These are phyloP conservation scores for Leptinotarsa peninsularis DNA, from an alignment of 2,888 invertebrate species.

Conservation along the genomic window DNA sequence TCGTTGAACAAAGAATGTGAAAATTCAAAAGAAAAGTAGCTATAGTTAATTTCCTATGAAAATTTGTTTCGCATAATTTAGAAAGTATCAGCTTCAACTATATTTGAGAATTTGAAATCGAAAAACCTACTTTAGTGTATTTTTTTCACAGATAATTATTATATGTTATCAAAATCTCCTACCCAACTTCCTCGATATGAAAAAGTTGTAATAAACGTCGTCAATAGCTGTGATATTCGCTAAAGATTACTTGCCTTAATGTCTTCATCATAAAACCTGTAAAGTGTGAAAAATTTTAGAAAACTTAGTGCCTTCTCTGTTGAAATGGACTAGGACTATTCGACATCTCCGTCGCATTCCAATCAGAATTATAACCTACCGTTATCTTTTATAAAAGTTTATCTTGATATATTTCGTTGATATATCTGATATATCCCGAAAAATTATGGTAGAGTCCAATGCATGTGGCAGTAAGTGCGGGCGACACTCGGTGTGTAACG, in stretches of 20 bases:
- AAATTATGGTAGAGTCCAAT: slow-evolving; percentile 65
- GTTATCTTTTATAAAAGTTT: slow-evolving; percentile 54
- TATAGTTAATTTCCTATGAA: too few species aligned
- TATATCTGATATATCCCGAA: slow-evolving; percentile 4
- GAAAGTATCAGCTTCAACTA: too few species aligned
- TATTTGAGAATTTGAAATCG: too few species aligned
- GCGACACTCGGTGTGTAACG: slow-evolving; percentile 58
- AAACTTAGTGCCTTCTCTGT: slow-evolving; percentile 59
- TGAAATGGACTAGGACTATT: slow-evolving; percentile 40
- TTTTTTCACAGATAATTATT: not conserved
- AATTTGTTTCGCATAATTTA: too few species aligned
- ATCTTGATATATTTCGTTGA: slow-evolving; percentile 32
- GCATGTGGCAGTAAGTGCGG: slow-evolving; percentile 62
- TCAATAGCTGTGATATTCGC: slow-evolving; percentile 64
- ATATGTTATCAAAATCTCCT: not conserved
- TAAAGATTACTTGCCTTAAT: slow-evolving; percentile 62
- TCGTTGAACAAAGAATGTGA: too few species aligned
- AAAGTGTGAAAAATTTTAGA: slow-evolving; percentile 53
- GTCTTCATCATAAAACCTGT: slow-evolving; percentile 38
- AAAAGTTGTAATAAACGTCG: slow-evolving; percentile 53
- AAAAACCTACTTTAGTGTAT: too few species aligned
- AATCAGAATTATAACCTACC: slow-evolving; percentile 27
- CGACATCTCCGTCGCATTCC: slow-evolving; percentile 27
- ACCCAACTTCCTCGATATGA: not conserved
- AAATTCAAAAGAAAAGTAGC: too few species aligned